Conservation (phyloP, 2,113 vertebrate genomes). For the Hipposideros armiger region DNA sequence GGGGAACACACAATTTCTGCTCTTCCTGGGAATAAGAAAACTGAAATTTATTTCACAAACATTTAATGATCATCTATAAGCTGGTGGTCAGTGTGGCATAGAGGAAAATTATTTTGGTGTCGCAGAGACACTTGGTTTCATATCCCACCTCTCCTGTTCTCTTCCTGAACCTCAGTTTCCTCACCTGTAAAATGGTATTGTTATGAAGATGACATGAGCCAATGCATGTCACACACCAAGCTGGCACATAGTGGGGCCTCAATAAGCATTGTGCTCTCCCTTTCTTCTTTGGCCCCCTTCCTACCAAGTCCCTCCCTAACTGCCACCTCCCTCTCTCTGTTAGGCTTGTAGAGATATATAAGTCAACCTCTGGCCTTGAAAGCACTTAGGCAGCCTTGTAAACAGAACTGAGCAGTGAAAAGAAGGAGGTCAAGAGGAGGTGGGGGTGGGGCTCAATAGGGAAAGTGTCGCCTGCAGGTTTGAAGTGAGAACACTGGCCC, state of each 20-base stretch:
- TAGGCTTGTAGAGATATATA: not conserved
- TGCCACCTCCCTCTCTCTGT: not conserved
- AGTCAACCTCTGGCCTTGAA: not conserved
- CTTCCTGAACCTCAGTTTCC: not conserved
- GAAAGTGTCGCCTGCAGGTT: too few relatives aligned
- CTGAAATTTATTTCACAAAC: not conserved
- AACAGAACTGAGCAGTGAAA: not conserved
- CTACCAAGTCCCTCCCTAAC: not conserved
- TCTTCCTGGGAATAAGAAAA: not conserved
- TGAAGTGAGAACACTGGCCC: not conserved
- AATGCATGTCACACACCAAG: not conserved
- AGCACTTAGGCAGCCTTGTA: not conserved
- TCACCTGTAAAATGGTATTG: not conserved
- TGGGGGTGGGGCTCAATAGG: not conserved
- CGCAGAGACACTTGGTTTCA: not conserved
- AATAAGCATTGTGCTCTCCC: not conserved
- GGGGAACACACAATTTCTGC: not conserved
- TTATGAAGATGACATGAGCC: not conserved
- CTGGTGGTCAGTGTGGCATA: not conserved
- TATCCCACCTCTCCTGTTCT: not conserved
- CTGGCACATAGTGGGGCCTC: not conserved
- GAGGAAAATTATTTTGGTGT: not conserved
- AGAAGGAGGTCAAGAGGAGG: not conserved
- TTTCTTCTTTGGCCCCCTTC: not conserved
- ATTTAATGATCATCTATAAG: not conserved